These are phyloP conservation scores for Aphidoletes aphidimyza DNA, from an alignment of 2,888 invertebrate genomes.

Conservation along the genomic window DNA sequence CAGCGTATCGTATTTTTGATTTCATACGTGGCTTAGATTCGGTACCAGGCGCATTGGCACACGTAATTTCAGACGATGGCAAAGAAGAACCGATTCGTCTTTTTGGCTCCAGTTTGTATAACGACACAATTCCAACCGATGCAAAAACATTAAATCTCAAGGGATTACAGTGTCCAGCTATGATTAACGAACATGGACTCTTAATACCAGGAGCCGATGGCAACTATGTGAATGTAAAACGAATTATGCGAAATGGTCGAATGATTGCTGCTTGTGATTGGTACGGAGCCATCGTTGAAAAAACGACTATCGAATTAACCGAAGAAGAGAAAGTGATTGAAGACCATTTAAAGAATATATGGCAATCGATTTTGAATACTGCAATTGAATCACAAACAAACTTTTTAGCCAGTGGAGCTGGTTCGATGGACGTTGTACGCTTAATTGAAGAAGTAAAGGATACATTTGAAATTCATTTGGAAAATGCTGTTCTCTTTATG, in stretches of 20 bases:
- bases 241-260: conserved; percentile 80
- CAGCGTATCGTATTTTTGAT: conserved; percentile 84
- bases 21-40: conserved; percentile 95
- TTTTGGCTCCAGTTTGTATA: conserved; percentile 84
- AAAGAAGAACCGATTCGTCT: conserved; percentile 73
- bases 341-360: conserved; percentile 75
- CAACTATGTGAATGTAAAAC: conserved; percentile 78
- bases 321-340: conserved; percentile 79
- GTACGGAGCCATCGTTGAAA: conserved; percentile 74
- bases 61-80: conserved; percentile 65
- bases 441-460: conserved; percentile 93
- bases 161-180: conserved; percentile 75
- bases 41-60: conserved; percentile 89
- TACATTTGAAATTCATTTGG: conserved; percentile 77
- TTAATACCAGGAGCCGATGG: conserved; percentile 85
- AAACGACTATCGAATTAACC: conserved; percentile 72
- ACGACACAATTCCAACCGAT: conserved; percentile 63
- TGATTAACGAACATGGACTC: conserved; percentile 83
- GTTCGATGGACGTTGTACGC: conserved; percentile 94
- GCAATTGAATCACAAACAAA: conserved; percentile 83
- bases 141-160: conserved; percentile 73
- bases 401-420: conserved; percentile 95
- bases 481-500: conserved; percentile 94
- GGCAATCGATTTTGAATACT: conserved; percentile 85
- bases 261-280: conserved; percentile 85